Percentiles rank a stretch among this genome's conserved stretches.
Conservation (phyloP, 2,113 vertebrate genomes). For the Mustela lutreola region DNA sequence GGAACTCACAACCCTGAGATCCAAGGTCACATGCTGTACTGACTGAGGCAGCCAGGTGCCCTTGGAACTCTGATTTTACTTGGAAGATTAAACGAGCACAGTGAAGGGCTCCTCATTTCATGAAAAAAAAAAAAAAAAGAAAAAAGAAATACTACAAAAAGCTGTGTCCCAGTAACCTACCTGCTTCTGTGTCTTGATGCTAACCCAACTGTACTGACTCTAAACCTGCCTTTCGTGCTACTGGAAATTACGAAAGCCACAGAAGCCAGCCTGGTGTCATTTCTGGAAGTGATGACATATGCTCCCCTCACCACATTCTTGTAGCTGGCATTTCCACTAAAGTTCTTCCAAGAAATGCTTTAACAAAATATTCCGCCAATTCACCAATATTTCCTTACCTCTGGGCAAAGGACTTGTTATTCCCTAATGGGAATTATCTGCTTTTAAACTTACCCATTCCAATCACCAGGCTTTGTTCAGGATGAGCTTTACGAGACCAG, state of each 20-base stretch:
- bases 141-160: background rate
- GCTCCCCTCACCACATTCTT: background rate
- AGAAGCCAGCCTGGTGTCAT: background rate
- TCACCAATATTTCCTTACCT: background rate
- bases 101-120: background rate
- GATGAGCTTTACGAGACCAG: constrained; percentile 9
- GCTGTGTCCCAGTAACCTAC: too few species aligned
- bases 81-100: background rate
- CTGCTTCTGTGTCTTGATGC: background rate
- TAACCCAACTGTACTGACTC: background rate
- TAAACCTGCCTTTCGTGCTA: background rate
- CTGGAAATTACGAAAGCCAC: constrained; percentile 10
- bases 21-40: background rate
- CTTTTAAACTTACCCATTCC: background rate
- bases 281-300: background rate
- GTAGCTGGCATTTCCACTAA: background rate
- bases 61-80: constrained; percentile 2
- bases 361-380: background rate
- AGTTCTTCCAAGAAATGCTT: constrained; percentile 36
- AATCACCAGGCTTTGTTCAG: background rate
- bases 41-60: background rate
- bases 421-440: background rate
- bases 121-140: background rate
- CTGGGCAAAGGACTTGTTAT: background rate
- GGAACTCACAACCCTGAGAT: background rate